Conservation (phyloP, 2,888 invertebrate species). For the Aplocera efformata region DNA sequence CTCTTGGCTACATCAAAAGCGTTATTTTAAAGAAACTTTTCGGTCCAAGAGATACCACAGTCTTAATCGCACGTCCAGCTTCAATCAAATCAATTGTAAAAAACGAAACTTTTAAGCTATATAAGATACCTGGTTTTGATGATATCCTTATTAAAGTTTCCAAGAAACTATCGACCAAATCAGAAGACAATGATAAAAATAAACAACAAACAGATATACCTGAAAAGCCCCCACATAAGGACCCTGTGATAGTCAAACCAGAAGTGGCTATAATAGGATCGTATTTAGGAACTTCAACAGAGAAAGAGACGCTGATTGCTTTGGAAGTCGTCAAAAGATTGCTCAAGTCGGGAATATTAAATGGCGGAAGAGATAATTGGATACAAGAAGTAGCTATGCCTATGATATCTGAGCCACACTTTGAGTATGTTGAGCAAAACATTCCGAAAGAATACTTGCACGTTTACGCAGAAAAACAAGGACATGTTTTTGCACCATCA, state of each 20-base stretch:
- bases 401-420: conserved; percentile 10
- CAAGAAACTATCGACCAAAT: conserved; percentile 14
- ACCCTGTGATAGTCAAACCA: conserved; percentile 22
- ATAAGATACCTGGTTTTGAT: conserved; percentile 36
- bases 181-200: not conserved
- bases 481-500: conserved; percentile 4
- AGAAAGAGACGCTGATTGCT: conserved; percentile 34
- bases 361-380: conserved; percentile 18
- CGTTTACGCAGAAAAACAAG: conserved; percentile 8
- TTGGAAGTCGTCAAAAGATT: conserved; percentile 35
- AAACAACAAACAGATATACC: conserved; percentile 4
- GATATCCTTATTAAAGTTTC: conserved; percentile 37
- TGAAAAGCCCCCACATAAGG: not conserved
- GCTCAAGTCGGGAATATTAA: conserved; percentile 34
- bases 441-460: conserved; percentile 1
- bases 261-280: conserved; percentile 31
- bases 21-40: conserved; percentile 32
- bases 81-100: not conserved
- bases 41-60: conserved; percentile 14
- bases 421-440: conserved; percentile 4
- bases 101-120: conserved; percentile 30
- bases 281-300: conserved; percentile 37
- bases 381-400: conserved; percentile 21
- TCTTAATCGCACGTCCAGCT: conserved; percentile 11
- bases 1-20: conserved; percentile 33